phyloP scores from a whole-genome alignment of 2,113 vertebrate species.

The Dipodomys merriami region DNA sequence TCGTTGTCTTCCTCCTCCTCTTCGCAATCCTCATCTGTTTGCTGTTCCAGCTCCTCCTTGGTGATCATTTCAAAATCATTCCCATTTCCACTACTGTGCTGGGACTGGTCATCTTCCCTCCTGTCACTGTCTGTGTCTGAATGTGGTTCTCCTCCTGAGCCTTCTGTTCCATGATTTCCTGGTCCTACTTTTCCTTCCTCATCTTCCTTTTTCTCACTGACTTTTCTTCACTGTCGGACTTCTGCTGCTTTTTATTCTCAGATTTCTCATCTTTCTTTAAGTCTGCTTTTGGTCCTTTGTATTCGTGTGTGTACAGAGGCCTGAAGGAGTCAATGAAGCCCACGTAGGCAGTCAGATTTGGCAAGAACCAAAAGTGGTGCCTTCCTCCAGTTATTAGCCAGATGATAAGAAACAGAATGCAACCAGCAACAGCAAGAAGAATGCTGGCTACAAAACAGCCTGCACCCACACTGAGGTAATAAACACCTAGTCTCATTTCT shows the following conservation, averaged over 20 bases:
- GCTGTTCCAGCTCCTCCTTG: constrained; percentile 98
- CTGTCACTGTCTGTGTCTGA: constrained; percentile 98
- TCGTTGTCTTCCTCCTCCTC: constrained; percentile 88
- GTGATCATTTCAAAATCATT: constrained; percentile 99
- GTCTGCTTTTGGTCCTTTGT: constrained; percentile 94
- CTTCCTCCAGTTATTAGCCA: constrained; percentile 98
- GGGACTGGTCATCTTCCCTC: constrained; percentile 96
- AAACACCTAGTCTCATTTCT: constrained; percentile 99
- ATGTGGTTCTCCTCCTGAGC: constrained; percentile 88
- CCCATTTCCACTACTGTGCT: constrained; percentile 97
- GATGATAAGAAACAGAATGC: constrained; percentile 98
- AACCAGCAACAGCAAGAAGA: constrained; percentile 96
- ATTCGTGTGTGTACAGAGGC: constrained; percentile 98
- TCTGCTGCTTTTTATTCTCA: constrained; percentile 90
- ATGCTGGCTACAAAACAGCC: constrained; percentile 99
- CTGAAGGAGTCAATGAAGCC: constrained; percentile 99
- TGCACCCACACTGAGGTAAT: constrained; percentile 98
- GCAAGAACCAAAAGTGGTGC: constrained; percentile 99
- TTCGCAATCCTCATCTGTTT: constrained; percentile 94
- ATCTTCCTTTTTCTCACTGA: constrained; percentile 95
- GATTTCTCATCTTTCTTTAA: constrained; percentile 94
- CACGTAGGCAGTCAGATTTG: constrained; percentile 97
- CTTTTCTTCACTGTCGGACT: constrained; percentile 95
- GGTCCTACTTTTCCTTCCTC: constrained; percentile 91
- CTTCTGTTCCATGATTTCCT: constrained; percentile 84